Conservation (phyloP, 1,140 invertebrate genomes). For the Pseudomyrmex dendroicus region DNA sequence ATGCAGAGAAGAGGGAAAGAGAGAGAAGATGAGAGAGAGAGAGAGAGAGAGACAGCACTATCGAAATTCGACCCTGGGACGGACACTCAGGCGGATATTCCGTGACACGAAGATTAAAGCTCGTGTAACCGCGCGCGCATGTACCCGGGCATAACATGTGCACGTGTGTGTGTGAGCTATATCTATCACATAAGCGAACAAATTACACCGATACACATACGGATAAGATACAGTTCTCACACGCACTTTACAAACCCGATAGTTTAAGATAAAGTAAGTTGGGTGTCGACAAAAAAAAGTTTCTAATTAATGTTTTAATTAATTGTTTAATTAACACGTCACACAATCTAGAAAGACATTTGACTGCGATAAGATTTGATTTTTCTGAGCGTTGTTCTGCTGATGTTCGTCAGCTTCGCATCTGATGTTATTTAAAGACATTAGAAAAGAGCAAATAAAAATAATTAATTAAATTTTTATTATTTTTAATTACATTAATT, state of each 20-base stretch:
- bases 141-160: slow-evolving; percentile 9
- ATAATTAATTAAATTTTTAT: too few species aligned
- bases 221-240: slow-evolving; percentile 22
- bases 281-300: too few species aligned
- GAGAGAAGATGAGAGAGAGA: neutral
- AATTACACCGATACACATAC: neutral
- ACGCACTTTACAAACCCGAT: neutral
- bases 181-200: slow-evolving; percentile 11
- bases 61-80: slow-evolving; percentile 64
- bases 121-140: slow-evolving; percentile 58
- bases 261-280: slow-evolving; percentile 8
- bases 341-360: too few species aligned
- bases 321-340: too few species aligned
- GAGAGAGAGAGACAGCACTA: slow-evolving; percentile 25
- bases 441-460: too few species aligned
- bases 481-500: too few species aligned
- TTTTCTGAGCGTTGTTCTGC: too few species aligned
- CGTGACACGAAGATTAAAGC: slow-evolving; percentile 77
- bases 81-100: slow-evolving; percentile 66
- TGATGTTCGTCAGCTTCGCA: too few species aligned
- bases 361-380: too few species aligned
- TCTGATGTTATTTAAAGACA: too few species aligned
- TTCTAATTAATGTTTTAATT: neutral
- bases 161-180: slow-evolving; percentile 8
- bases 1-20: slow-evolving; percentile 29